Conservation (phyloP, 1,140 invertebrate genomes). For the Heliconius melpomene region DNA sequence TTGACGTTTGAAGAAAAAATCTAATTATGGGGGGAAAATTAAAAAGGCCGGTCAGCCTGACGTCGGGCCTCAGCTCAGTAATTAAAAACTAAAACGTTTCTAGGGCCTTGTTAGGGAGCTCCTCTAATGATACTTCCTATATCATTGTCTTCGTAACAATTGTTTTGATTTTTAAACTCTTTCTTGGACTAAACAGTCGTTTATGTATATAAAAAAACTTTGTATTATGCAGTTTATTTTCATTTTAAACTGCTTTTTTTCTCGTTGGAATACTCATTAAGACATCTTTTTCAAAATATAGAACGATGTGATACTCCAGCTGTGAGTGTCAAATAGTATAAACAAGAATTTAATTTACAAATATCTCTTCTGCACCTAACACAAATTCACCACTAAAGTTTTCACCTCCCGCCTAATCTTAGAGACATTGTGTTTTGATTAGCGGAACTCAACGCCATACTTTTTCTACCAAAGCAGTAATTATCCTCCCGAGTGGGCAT, state of each 20-base stretch:
- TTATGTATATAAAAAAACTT: not conserved
- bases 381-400: no score
- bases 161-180: constrained; percentile 19
- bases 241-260: constrained; percentile 3
- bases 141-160: constrained; percentile 33
- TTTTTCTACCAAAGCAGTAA: no score
- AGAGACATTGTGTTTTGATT: no score
- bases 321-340: no score
- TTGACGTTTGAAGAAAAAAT: constrained; percentile 53
- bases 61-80: constrained; percentile 45
- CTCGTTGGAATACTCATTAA: no score
- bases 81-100: constrained; percentile 57
- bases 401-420: no score
- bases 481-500: no score
- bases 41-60: constrained; percentile 51
- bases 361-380: no score
- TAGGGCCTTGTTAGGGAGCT: constrained; percentile 46
- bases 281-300: no score
- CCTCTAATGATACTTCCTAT: constrained; percentile 33
- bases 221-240: not conserved
- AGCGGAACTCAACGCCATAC: no score
- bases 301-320: no score
- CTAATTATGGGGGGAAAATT: constrained; percentile 65
- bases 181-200: constrained; percentile 13
- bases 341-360: no score